Evolutionary conservation across 2,797 vertebrate genomes (phyloP).

Genomic region (Odontamblyopus lacepedii): DNA sequence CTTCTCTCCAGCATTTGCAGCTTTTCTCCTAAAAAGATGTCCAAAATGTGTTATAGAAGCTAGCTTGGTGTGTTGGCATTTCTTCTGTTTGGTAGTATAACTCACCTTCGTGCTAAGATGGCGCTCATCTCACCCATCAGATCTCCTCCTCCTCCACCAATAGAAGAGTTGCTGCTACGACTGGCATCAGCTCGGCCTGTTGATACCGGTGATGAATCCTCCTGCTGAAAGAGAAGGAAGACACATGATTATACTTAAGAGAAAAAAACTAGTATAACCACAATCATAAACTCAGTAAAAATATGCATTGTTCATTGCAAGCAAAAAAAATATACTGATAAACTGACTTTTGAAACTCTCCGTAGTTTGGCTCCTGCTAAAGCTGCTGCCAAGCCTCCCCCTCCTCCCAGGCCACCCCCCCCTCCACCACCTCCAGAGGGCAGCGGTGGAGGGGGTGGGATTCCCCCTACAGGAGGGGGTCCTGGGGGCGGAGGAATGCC

Average conservation of each 20-base stretch:
- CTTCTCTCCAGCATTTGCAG: conserved; percentile 76
- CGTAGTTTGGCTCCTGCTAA: conserved; percentile 88
- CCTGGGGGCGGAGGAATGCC: conserved; percentile 56
- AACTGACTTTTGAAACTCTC: conserved; percentile 85
- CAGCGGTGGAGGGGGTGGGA: conserved; percentile 83
- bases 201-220: conserved; percentile 69
- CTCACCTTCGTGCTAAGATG: conserved; percentile 89
- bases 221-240: conserved; percentile 61
- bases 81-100: neutral
- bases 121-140: conserved; percentile 94
- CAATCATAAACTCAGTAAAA: neutral
- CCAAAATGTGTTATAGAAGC: neutral
- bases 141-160: conserved; percentile 77
- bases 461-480: conserved; percentile 61
- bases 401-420: conserved; percentile 52
- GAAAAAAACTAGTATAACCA: too few relatives aligned
- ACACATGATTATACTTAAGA: conserved; percentile 10
- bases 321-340: neutral
- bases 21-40: conserved; percentile 75
- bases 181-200: conserved; percentile 73
- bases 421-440: conserved; percentile 66
- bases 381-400: conserved; percentile 81
- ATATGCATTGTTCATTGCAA: conserved; percentile 4
- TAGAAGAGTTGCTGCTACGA: conserved; percentile 71
- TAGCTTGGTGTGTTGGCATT: neutral